Conservation (phyloP, 2,113 vertebrate species). For the Catharus minimus region DNA sequence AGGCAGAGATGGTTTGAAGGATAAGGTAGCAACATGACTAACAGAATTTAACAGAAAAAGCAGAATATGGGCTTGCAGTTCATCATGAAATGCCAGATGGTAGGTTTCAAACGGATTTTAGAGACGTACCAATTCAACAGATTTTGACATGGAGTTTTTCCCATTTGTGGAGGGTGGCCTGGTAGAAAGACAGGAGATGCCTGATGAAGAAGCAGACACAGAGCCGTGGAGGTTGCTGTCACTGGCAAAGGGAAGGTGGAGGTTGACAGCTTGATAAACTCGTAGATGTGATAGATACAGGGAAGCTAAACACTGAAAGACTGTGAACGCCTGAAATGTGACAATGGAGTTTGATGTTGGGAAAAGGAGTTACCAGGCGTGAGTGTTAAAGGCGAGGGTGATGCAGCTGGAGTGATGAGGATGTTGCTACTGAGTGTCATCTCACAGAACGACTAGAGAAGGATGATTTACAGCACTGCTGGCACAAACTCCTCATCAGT, state of each 20-base stretch:
- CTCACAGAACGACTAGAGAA: background rate
- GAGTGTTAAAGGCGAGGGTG: constrained; percentile 21
- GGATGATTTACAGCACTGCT: background rate
- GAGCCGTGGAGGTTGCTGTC: constrained; percentile 48
- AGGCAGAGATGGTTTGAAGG: constrained; percentile 20
- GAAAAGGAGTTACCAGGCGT: background rate
- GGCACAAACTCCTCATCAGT: background rate
- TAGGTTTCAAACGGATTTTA: constrained; percentile 59
- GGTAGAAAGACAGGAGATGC: constrained; percentile 26
- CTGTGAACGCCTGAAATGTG: background rate
- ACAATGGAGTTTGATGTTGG: constrained; percentile 15
- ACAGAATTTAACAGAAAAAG: constrained; percentile 29
- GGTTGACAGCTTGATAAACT: constrained; percentile 59
- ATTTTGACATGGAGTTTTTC: constrained; percentile 61
- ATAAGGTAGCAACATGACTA: constrained; percentile 44
- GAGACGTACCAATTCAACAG: constrained; percentile 50
- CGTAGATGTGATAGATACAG: constrained; percentile 42
- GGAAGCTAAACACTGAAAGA: constrained; percentile 42
- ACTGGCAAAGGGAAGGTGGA: constrained; percentile 47
- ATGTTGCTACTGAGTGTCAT: constrained; percentile 20
- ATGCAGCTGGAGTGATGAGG: background rate
- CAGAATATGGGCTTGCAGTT: constrained; percentile 40
- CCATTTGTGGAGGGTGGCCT: constrained; percentile 44
- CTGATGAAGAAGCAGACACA: constrained; percentile 13
- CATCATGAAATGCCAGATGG: constrained; percentile 62